Percentiles rank a stretch among this genome's conserved stretches.
Evolutionary conservation across 2,797 vertebrate genomes (phyloP).

Genomic region (Gephyroberyx darwinii): DNA sequence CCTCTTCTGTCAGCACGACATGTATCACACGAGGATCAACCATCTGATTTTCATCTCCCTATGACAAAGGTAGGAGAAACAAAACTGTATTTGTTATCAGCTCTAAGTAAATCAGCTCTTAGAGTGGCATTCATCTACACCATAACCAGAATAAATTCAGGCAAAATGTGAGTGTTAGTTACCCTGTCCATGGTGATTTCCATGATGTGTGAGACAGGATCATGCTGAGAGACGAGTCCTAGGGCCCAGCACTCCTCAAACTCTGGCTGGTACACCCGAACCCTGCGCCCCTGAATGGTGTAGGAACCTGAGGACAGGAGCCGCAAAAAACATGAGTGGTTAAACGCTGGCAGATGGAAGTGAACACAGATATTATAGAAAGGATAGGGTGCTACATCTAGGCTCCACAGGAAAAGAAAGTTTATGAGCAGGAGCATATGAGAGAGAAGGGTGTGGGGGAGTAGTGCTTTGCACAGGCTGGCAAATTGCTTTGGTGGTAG

Average conservation of each 20-base stretch:
- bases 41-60: constrained; percentile 92
- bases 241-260: constrained; percentile 91
- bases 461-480: no score
- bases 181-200: constrained; percentile 95
- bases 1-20: constrained; percentile 91
- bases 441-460: no score
- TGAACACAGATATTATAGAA: background rate
- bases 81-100: background rate
- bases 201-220: constrained; percentile 94
- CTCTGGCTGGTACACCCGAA: constrained; percentile 96
- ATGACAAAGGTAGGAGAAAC: background rate
- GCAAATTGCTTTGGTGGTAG: no score
- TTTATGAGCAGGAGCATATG: background rate
- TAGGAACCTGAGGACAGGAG: constrained; percentile 85
- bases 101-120: background rate
- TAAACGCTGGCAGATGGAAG: background rate
- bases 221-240: constrained; percentile 92
- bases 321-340: background rate
- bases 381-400: background rate
- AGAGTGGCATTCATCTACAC: constrained; percentile 9
- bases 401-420: no score
- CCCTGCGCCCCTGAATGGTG: constrained; percentile 93
- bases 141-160: background rate
- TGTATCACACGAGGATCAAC: constrained; percentile 97
- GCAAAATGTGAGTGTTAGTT: constrained; percentile 1